Evolutionary conservation across 2,888 invertebrate species (phyloP).

Genomic region (Macropis europaea): DNA sequence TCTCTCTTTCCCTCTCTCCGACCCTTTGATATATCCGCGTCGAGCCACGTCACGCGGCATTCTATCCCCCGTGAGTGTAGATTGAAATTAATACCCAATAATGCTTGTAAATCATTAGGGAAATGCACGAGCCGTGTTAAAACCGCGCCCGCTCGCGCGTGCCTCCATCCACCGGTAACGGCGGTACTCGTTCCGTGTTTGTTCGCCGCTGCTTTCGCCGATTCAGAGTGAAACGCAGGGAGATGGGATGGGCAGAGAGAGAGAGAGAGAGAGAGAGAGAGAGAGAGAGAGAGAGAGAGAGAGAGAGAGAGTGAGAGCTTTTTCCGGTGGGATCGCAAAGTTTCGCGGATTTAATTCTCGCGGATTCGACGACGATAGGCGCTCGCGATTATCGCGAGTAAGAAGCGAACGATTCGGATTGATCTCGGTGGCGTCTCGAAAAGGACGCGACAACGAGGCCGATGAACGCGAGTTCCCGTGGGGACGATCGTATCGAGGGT

Average conservation of each 20-base stretch:
- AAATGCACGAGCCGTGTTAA: constrained; percentile 75
- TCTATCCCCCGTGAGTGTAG: constrained; percentile 72
- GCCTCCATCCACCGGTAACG: constrained; percentile 64
- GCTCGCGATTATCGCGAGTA: no score
- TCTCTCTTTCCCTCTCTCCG: constrained; percentile 33
- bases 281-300: no score
- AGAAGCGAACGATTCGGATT: no score
- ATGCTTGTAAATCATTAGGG: constrained; percentile 79
- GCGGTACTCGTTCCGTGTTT: constrained; percentile 59
- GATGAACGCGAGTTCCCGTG: no score
- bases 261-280: background rate
- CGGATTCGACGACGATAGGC: no score
- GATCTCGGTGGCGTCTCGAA: no score
- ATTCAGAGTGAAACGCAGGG: no score
- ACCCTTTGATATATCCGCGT: constrained; percentile 62
- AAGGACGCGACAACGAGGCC: no score
- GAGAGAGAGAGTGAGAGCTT: background rate
- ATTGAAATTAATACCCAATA: constrained; percentile 80
- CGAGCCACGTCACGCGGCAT: constrained; percentile 66
- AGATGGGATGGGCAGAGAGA: no score
- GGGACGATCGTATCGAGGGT: constrained; percentile 41
- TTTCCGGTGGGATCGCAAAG: no score
- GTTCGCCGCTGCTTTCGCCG: constrained; percentile 49
- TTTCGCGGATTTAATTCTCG: no score
- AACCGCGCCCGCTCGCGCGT: no score